These are phyloP conservation scores for Parazoanthus darwini DNA, from an alignment of 92 coral and sea anemone species.

Conservation along the genomic window DNA sequence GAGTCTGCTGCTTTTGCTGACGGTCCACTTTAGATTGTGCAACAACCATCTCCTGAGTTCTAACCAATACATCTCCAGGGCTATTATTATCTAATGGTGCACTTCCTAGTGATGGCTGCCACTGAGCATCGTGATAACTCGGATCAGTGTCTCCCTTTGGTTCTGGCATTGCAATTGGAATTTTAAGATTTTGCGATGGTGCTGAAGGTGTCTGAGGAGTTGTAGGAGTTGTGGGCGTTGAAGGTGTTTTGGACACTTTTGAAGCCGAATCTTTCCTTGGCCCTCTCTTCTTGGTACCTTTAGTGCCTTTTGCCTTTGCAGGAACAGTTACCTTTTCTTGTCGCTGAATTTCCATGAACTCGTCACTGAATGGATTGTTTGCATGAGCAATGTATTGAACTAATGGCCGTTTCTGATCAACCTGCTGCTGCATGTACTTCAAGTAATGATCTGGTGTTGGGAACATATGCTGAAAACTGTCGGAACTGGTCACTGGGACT, in stretches of 20 bases:
- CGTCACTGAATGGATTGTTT: conserved; percentile 89
- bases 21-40: not conserved
- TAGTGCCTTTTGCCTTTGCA: conserved; percentile 18
- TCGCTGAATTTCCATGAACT: conserved; percentile 62
- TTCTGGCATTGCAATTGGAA: conserved; percentile 9
- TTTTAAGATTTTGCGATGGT: conserved; percentile 26
- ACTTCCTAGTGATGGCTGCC: conserved; percentile 30
- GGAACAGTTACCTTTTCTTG: conserved; percentile 31
- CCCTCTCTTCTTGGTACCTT: conserved; percentile 31
- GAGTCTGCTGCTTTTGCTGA: conserved; percentile 4
- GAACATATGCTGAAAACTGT: conserved; percentile 67
- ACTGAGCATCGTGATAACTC: conserved; percentile 14
- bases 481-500: conserved; percentile 50
- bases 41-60: not conserved
- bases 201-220: conserved; percentile 44
- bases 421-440: conserved; percentile 61
- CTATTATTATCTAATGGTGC: not conserved
- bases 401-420: conserved; percentile 64
- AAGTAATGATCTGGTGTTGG: conserved; percentile 83
- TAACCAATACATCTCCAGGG: not conserved
- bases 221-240: conserved; percentile 47
- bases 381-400: conserved; percentile 89
- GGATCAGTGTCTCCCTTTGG: conserved; percentile 14
- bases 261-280: conserved; percentile 18
- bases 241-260: conserved; percentile 33